phyloP scores from a whole-genome alignment of 2,888 invertebrate species.

The Nephrocerus scutellatus region DNA sequence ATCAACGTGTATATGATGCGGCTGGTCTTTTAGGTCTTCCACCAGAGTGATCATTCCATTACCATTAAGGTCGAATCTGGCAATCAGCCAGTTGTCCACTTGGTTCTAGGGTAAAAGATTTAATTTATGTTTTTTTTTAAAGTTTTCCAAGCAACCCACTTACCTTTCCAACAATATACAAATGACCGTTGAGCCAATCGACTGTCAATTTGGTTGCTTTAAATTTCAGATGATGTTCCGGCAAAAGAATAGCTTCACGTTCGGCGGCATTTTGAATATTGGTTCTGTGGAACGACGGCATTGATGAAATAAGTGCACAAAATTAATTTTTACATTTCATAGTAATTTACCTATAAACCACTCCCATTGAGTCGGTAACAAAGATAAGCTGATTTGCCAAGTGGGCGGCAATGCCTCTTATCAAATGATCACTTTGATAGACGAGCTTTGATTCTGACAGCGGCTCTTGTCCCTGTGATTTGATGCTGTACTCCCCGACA shows the following conservation, averaged over 20 bases:
- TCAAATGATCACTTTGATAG: constrained; percentile 33
- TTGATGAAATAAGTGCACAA: constrained; percentile 1
- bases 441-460: constrained; percentile 29
- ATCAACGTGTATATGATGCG: constrained; percentile 80
- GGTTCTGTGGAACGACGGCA: constrained; percentile 3
- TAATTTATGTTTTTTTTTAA: constrained; percentile 20
- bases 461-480: constrained; percentile 30
- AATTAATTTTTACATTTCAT: not conserved
- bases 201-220: constrained; percentile 67
- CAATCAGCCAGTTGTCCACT: constrained; percentile 61
- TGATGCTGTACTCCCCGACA: constrained; percentile 26
- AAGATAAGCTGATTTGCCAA: constrained; percentile 67
- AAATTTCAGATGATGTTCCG: constrained; percentile 52
- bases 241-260: constrained; percentile 50
- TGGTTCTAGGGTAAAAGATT: constrained; percentile 33
- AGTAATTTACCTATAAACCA: constrained; percentile 50
- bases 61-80: constrained; percentile 69
- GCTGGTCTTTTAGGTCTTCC: constrained; percentile 61
- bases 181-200: constrained; percentile 81
- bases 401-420: constrained; percentile 68
- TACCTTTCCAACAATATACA: constrained; percentile 75
- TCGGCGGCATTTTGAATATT: constrained; percentile 22
- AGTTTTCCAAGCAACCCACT: not conserved
- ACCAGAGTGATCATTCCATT: constrained; percentile 62
- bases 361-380: constrained; percentile 65